These are phyloP conservation scores for Bubalus kerabau DNA, from an alignment of 2,113 vertebrate genomes.

Conservation along the genomic window DNA sequence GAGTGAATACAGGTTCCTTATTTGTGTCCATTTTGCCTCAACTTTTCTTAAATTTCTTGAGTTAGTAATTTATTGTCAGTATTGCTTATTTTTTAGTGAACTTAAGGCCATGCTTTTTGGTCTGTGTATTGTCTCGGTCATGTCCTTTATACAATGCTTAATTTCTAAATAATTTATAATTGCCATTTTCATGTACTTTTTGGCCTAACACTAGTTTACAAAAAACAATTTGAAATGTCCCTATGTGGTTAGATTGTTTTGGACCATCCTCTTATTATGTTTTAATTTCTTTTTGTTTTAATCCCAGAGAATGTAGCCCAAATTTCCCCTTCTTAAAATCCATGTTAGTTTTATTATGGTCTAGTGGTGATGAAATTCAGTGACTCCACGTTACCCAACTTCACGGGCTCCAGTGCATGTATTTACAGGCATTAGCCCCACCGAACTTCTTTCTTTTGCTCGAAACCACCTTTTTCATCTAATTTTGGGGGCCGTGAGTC, in stretches of 20 bases:
- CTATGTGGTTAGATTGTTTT: background rate
- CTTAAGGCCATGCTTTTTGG: background rate
- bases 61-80: background rate
- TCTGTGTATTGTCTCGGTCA: background rate
- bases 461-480: background rate
- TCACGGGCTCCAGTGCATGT: rapidly evolving
- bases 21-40: background rate
- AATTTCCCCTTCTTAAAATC: background rate
- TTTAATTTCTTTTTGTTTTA: background rate
- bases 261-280: background rate
- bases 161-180: background rate
- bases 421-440: background rate
- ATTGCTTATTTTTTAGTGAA: background rate
- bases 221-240: background rate
- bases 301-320: background rate
- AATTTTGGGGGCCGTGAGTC: background rate
- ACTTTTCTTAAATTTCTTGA: background rate
- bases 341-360: background rate
- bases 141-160: background rate
- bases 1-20: background rate
- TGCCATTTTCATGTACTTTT: background rate
- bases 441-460: background rate
- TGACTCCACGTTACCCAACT: background rate
- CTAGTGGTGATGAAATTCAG: background rate
- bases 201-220: background rate